Evolutionary conservation across 2,888 invertebrate species (phyloP).

Genomic region (Drosophila crucigera): DNA sequence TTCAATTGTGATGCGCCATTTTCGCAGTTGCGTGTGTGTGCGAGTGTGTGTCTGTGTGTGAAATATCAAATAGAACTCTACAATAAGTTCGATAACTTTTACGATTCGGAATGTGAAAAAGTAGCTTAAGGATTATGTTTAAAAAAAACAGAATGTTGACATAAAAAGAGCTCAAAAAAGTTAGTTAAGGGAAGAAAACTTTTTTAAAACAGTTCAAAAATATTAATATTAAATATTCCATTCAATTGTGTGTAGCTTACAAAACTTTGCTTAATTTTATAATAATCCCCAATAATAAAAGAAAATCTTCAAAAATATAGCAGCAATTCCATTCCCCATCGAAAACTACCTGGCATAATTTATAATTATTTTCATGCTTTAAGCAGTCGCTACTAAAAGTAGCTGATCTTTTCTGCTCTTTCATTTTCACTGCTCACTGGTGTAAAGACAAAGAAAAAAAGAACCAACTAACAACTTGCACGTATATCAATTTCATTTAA

Average conservation of each 20-base stretch:
- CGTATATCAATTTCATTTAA: conserved; percentile 64
- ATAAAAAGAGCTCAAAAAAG: no score
- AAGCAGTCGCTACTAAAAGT: conserved; percentile 1
- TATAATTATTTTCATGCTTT: neutral
- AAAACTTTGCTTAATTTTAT: neutral
- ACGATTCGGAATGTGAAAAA: conserved; percentile 10
- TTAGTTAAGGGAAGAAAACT: neutral
- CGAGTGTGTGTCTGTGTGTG: conserved; percentile 7
- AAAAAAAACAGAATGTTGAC: neutral
- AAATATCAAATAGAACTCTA: conserved; percentile 7
- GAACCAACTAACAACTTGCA: conserved; percentile 8
- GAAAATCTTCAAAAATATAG: neutral
- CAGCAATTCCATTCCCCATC: neutral
- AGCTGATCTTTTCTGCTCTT: conserved; percentile 15
- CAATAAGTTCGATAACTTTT: conserved; percentile 4
- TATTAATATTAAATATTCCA: neutral
- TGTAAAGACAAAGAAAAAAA: neutral
- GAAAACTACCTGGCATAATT: neutral
- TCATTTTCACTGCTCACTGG: conserved; percentile 14
- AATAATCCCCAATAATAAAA: neutral
- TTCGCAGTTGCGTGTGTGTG: neutral
- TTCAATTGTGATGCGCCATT: conserved; percentile 56
- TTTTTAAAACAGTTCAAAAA: neutral
- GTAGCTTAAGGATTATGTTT: neutral
- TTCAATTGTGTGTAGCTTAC: neutral